Evolutionary conservation across 1,140 invertebrate species (phyloP).

Genomic region (Eriosoma lanigerum): DNA sequence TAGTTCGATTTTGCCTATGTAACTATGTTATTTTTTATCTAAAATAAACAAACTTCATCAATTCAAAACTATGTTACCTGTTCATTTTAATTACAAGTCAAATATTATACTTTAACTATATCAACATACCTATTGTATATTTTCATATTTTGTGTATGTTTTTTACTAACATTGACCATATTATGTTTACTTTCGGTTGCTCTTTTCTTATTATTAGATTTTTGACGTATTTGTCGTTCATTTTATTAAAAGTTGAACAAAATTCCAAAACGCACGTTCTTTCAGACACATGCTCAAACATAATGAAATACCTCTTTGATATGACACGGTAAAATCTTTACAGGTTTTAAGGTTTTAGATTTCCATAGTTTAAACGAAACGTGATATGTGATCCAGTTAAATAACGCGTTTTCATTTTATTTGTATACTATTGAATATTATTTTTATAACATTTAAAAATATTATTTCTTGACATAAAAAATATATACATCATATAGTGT

Average conservation of each 20-base stretch:
- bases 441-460: not conserved
- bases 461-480: not conserved
- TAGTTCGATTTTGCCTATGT: no score
- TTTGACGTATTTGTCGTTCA: constrained; percentile 18
- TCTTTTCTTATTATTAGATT: constrained; percentile 29
- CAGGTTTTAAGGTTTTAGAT: constrained; percentile 6
- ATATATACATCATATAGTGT: no score
- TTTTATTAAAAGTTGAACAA: constrained; percentile 31
- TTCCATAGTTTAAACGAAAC: not conserved
- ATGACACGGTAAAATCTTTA: constrained; percentile 8
- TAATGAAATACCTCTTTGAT: constrained; percentile 40
- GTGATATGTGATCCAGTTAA: not conserved
- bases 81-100: no score
- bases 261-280: constrained; percentile 7
- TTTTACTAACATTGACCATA: not conserved
- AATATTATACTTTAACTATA: no score
- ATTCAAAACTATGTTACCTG: no score
- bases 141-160: no score
- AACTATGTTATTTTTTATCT: no score
- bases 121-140: no score
- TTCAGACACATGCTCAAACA: not conserved
- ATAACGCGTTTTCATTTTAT: not conserved
- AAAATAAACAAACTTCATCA: no score
- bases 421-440: not conserved
- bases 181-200: not conserved